These are phyloP conservation scores for Molanna angustata DNA, from an alignment of 2,888 invertebrate genomes.

Conservation along the genomic window DNA sequence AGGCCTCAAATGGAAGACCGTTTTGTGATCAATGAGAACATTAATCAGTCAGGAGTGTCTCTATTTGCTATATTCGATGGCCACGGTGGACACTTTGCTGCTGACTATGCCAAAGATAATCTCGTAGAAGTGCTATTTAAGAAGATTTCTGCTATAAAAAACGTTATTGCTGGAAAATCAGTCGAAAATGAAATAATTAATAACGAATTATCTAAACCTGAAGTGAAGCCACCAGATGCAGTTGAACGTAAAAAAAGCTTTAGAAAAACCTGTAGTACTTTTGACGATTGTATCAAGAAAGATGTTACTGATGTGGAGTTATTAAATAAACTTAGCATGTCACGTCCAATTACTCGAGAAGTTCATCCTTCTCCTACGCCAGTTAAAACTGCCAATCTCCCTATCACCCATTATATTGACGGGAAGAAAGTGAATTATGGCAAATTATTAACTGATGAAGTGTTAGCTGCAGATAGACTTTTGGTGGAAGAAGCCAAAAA, in stretches of 20 bases:
- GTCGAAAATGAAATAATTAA: slow-evolving; percentile 43
- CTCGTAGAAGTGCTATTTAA: slow-evolving; percentile 76
- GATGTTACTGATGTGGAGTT: slow-evolving; percentile 69
- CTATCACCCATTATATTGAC: slow-evolving; percentile 65
- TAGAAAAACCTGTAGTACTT: slow-evolving; percentile 62
- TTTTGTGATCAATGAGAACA: slow-evolving; percentile 83
- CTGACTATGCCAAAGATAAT: slow-evolving; percentile 87
- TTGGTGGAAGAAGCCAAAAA: slow-evolving; percentile 81
- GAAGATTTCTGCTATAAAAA: slow-evolving; percentile 72
- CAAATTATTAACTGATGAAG: slow-evolving; percentile 81
- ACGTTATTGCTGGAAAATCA: slow-evolving; percentile 60
- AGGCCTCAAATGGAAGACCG: slow-evolving; percentile 93
- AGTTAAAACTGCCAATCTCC: slow-evolving; percentile 49
- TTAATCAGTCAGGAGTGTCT: slow-evolving; percentile 78
- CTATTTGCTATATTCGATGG: slow-evolving; percentile 94
- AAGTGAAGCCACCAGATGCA: slow-evolving; percentile 38
- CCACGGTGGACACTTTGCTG: slow-evolving; percentile 93
- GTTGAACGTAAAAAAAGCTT: slow-evolving; percentile 59
- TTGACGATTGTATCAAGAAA: slow-evolving; percentile 56
- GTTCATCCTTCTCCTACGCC: slow-evolving; percentile 52
- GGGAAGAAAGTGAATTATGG: slow-evolving; percentile 77
- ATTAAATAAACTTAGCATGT: slow-evolving; percentile 62
- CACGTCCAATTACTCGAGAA: slow-evolving; percentile 60
- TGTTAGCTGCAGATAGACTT: slow-evolving; percentile 77
- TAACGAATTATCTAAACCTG: slow-evolving; percentile 44